These are phyloP conservation scores for Physella acuta DNA, from an alignment of 1,140 invertebrate genomes.

Conservation along the genomic window DNA sequence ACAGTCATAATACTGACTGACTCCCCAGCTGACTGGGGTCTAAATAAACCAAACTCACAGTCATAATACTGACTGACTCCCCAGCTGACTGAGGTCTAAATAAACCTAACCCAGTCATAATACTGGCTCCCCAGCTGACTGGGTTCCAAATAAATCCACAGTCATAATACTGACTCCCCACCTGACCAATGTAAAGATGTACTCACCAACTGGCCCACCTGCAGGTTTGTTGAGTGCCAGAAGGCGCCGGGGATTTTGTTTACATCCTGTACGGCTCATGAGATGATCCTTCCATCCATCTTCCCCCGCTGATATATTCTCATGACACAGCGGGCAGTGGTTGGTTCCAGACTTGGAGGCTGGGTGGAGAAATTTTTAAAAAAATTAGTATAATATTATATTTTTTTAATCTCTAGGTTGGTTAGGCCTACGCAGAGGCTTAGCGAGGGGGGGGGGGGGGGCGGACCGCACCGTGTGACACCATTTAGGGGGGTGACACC, in stretches of 20 bases:
- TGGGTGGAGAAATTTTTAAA: too few species aligned
- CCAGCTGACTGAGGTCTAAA: neutral
- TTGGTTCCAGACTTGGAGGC: conserved; percentile 56
- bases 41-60: neutral
- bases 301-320: conserved; percentile 67
- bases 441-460: too few species aligned
- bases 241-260: conserved; percentile 54
- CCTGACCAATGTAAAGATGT: neutral
- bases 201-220: conserved; percentile 11
- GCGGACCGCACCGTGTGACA: too few species aligned
- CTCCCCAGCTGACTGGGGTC: neutral
- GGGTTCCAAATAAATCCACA: neutral
- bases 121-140: neutral
- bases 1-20: neutral
- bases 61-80: neutral
- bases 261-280: conserved; percentile 62
- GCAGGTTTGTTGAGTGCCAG: conserved; percentile 48
- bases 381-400: too few species aligned
- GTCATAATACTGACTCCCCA: neutral
- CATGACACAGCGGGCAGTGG: conserved; percentile 76
- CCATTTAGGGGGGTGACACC: too few species aligned
- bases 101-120: neutral
- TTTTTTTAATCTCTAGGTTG: too few species aligned
- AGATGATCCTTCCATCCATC: conserved; percentile 71
- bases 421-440: too few species aligned